Evolutionary conservation across 1,140 invertebrate species (phyloP), one percentile per base, ranked within the genome.

Genomic region (Kradibia gibbosae): DNA sequence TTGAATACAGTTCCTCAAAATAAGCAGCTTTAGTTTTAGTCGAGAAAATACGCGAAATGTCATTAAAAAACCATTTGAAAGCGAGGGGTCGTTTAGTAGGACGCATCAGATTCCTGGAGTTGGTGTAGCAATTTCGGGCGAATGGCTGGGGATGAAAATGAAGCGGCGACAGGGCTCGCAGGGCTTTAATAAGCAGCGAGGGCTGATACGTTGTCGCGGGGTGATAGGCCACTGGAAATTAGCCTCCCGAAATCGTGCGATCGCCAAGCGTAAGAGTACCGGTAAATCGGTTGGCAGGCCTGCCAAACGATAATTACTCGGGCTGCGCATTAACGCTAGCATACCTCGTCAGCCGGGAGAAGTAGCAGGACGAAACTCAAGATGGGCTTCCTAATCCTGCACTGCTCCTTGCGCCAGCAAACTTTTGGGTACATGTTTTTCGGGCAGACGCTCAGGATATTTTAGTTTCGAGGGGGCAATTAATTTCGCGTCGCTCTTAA

Each of bases 261-360:
- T 70, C 65, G 65, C 5, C 13, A 11, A 13, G 34, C 13, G 20
- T 39, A 22, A 39, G 34, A 67, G 39, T 17, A 31, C 4, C 42
- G 22, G 31, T 11, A 0, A 45, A 28, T 0, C 13, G 67, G 83
- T 87, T 87, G 86, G 86, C 86, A 81, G 67, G 81, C 75, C 76
- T 84, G 87, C 86, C 86, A 88, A 88, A 87, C 86, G 86, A 84
- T 88, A 86, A 88, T 84, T 84, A 85, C 81, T 82, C 81, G 65
- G 39, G 55, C 55, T 45, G 70, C 81, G 78, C 77, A 84, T 82
- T 82, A 82, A 70, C 78, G 80, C 71, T 50, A 31, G 3, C 50
- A 45, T 45, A 13, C 50, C 50, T 53, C 15, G 50, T 53, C 10
- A n/a, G 50, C 50, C 13, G 13, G 42, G 42, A 45, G 7, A n/a